These are phyloP conservation scores for Idris sp. DNA, from an alignment of 1,140 invertebrate genomes.

Conservation along the genomic window DNA sequence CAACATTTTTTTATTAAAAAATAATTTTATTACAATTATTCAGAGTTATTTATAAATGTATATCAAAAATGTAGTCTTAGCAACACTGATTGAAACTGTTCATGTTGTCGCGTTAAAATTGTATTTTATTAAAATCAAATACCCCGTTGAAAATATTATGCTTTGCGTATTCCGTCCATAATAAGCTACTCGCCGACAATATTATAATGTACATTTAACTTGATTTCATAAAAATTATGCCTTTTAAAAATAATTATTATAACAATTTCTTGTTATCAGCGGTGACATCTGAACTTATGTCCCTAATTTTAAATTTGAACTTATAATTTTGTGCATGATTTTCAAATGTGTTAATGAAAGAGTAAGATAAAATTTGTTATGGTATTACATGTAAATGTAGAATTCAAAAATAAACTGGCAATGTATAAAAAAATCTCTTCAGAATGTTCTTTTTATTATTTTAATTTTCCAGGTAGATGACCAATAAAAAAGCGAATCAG, in stretches of 20 bases:
- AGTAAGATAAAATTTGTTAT: no score
- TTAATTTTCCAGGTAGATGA: no score
- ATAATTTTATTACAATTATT: slow-evolving; percentile 11
- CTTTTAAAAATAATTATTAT: no score
- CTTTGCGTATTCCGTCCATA: slow-evolving; percentile 71
- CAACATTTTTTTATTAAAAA: not conserved
- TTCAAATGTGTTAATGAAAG: slow-evolving; percentile 11
- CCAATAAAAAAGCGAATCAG: no score
- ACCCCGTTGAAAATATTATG: slow-evolving; percentile 65
- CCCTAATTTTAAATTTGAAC: no score
- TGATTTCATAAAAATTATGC: no score
- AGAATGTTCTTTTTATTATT: slow-evolving; percentile 1
- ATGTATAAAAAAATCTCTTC: slow-evolving; percentile 2
- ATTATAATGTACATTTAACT: slow-evolving; percentile 23
- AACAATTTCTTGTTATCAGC: not conserved
- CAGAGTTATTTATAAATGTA: no score
- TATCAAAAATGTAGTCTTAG: slow-evolving; percentile 6
- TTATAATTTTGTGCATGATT: no score
- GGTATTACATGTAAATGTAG: no score
- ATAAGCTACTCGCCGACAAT: slow-evolving; percentile 52
- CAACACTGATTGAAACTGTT: slow-evolving; percentile 46
- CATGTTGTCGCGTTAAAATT: slow-evolving; percentile 65
- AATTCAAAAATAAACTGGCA: slow-evolving; percentile 20
- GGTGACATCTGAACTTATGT: not conserved
- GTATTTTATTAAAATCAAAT: slow-evolving; percentile 67